These are phyloP conservation scores for Nyctibius bracteatus DNA, from an alignment of 2,113 vertebrate genomes.

Conservation along the genomic window DNA sequence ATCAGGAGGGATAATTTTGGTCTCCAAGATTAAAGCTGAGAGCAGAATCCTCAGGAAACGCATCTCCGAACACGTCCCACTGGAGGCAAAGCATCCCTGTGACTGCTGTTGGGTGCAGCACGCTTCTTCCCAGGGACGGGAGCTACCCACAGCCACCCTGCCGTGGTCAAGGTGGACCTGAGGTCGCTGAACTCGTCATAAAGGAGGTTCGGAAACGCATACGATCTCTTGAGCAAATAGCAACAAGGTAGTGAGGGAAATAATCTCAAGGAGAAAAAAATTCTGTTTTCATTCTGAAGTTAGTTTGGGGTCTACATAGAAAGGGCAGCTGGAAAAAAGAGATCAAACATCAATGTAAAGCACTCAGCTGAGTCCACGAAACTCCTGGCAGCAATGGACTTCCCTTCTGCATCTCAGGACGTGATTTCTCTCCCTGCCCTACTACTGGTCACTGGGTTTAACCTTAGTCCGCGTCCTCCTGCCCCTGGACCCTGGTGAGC, in stretches of 20 bases:
- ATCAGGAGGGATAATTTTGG: not conserved
- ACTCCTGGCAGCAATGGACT: not conserved
- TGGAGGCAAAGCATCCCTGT: not conserved
- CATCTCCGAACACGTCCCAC: not conserved
- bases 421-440: not conserved
- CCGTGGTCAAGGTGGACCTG: fast-evolving
- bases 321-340: not conserved
- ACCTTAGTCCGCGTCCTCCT: not conserved
- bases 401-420: not conserved
- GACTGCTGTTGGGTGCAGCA: not conserved
- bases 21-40: not conserved
- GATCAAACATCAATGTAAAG: not conserved
- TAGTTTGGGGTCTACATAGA: not conserved
- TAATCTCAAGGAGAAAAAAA: not conserved
- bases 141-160: not conserved
- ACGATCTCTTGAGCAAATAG: not conserved
- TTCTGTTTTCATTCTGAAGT: not conserved
- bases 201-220: not conserved
- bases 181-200: not conserved
- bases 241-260: not conserved
- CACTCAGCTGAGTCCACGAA: not conserved
- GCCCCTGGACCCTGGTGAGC: too few relatives aligned
- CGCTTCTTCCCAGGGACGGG: fast-evolving
- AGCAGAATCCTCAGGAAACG: not conserved
- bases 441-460: not conserved